A percentile compares a stretch with the other conserved stretches of the same genome.
Evolutionary conservation across 1,140 invertebrate genomes (phyloP).

Genomic region (Drosophila sechellia): DNA sequence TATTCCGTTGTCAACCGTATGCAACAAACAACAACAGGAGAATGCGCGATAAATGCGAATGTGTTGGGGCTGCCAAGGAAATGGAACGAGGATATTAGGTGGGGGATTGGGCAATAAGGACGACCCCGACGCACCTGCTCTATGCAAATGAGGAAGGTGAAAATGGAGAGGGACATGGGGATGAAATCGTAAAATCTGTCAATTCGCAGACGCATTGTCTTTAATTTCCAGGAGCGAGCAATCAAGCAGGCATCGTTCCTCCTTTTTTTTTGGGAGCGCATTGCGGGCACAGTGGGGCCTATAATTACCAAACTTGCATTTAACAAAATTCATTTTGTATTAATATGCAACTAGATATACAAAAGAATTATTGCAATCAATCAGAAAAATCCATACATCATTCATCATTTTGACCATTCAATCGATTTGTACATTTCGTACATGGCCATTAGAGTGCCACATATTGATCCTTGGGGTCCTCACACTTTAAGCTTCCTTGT

Average conservation of each 20-base stretch:
- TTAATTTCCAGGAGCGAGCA: conserved; percentile 52
- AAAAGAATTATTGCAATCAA: no score
- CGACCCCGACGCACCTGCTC: conserved; percentile 31
- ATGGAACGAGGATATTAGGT: neutral
- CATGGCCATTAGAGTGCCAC: neutral
- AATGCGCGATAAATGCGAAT: conserved; percentile 46
- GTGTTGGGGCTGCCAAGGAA: neutral
- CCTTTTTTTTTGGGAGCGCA: neutral
- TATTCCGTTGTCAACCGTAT: conserved; percentile 64
- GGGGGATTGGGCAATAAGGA: neutral
- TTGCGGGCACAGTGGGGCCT: neutral
- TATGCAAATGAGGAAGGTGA: conserved; percentile 65
- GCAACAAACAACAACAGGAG: conserved; percentile 17
- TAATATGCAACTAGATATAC: neutral
- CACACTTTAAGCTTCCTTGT: no score
- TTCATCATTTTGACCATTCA: no score
- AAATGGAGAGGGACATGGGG: neutral
- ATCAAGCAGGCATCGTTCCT: conserved; percentile 12
- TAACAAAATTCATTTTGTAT: neutral
- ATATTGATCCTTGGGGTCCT: conserved; percentile 3
- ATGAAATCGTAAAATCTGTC: conserved; percentile 71
- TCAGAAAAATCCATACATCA: no score
- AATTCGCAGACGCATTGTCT: conserved; percentile 76
- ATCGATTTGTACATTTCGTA: neutral
- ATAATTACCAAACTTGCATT: no score